These are phyloP conservation scores for Bothrops jararaca DNA, from an alignment of 2,113 vertebrate species.

Conservation along the genomic window DNA sequence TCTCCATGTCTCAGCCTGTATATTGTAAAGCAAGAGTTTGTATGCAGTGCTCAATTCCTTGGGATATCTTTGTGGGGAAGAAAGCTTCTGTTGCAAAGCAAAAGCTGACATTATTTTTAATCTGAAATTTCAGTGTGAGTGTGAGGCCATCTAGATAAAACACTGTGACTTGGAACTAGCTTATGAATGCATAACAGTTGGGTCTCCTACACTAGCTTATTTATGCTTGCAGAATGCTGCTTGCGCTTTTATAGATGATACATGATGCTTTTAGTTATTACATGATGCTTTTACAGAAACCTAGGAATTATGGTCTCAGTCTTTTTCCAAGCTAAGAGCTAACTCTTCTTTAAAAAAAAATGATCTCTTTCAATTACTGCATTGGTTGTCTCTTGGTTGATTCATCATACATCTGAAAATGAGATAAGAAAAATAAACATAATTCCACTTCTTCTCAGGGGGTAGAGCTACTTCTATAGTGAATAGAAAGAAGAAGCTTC, in stretches of 20 bases:
- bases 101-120: not conserved
- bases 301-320: not conserved
- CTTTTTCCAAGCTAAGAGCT: not conserved
- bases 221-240: not conserved
- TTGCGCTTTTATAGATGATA: not conserved
- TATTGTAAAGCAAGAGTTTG: not conserved
- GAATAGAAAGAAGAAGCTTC: not conserved
- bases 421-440: not conserved
- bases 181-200: not conserved
- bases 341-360: not conserved
- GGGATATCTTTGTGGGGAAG: accelerated
- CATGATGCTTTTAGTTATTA: not conserved
- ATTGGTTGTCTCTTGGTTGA: not conserved
- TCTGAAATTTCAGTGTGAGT: not conserved
- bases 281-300: not conserved
- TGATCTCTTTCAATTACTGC: not conserved
- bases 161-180: not conserved
- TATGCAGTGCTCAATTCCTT: not conserved
- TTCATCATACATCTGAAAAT: not conserved
- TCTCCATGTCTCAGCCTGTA: accelerated
- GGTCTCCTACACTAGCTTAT: not conserved
- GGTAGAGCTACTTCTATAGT: not conserved
- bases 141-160: not conserved
- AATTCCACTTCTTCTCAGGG: not conserved
- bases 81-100: not conserved